Conservation (phyloP, 2,113 vertebrate species). For the Scopus umbretta region DNA sequence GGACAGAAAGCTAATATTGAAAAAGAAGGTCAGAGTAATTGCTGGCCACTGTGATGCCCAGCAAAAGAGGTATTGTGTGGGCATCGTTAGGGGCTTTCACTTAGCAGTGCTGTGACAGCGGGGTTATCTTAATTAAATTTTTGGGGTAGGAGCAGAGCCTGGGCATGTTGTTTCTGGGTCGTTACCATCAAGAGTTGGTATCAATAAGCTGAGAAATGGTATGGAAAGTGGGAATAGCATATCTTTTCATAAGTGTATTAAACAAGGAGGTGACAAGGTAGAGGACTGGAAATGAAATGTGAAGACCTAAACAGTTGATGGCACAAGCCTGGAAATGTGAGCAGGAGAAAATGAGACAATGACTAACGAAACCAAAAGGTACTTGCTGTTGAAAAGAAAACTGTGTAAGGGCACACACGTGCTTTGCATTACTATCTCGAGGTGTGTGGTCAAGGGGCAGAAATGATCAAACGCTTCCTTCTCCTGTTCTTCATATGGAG, state of each 20-base stretch:
- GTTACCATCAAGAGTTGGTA: not conserved
- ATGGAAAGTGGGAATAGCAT: not conserved
- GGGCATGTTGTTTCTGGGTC: not conserved
- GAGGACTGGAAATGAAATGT: not conserved
- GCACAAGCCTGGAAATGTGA: not conserved
- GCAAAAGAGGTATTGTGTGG: not conserved
- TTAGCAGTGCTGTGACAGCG: not conserved
- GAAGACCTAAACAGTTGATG: not conserved
- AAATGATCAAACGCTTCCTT: not conserved
- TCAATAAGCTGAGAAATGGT: not conserved
- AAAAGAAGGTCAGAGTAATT: not conserved
- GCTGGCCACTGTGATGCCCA: not conserved
- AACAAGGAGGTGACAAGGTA: not conserved
- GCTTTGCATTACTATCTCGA: not conserved
- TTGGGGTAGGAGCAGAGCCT: not conserved
- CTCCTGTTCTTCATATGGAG: not conserved
- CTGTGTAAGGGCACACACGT: not conserved
- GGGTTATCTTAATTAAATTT: not conserved
- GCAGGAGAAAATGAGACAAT: not conserved
- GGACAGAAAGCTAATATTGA: not conserved
- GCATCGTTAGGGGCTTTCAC: not conserved
- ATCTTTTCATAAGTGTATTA: not conserved
- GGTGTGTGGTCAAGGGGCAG: not conserved
- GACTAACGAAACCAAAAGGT: not conserved
- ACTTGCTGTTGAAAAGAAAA: not conserved